Conservation (phyloP, 2,113 vertebrate genomes). For the Xenus cinereus region DNA sequence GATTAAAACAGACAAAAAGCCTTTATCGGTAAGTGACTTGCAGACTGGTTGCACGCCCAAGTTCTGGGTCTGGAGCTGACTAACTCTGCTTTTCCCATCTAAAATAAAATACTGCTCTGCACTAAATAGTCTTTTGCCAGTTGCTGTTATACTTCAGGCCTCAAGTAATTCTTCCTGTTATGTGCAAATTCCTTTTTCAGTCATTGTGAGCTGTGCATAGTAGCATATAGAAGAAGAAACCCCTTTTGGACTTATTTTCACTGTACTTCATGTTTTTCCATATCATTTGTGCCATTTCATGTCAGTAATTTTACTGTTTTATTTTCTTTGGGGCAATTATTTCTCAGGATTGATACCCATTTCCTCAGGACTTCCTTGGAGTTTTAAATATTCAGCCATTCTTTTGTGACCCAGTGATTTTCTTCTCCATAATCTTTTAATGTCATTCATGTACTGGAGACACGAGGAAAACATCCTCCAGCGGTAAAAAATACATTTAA, state of each 20-base stretch:
- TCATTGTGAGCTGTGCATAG: background rate
- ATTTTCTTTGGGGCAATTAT: background rate
- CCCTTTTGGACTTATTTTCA: background rate
- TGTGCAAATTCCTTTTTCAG: background rate
- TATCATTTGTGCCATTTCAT: background rate
- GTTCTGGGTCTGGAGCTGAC: background rate
- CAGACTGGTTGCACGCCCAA: background rate
- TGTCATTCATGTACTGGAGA: background rate
- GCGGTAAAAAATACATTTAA: background rate
- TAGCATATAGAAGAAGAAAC: background rate
- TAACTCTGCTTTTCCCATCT: conserved; percentile 18
- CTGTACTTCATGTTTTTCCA: background rate
- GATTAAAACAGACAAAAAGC: conserved; percentile 18
- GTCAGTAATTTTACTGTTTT: background rate
- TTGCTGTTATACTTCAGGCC: conserved; percentile 33
- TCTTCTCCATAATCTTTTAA: background rate
- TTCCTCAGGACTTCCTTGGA: background rate
- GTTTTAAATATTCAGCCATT: conserved; percentile 5
- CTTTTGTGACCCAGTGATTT: background rate
- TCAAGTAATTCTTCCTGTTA: conserved; percentile 35
- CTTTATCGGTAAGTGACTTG: background rate
- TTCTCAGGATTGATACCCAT: background rate
- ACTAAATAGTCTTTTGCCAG: background rate
- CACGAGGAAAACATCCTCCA: background rate
- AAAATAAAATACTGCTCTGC: conserved; percentile 4